Percentiles rank a stretch among this genome's conserved stretches.
Evolutionary conservation across 1,140 invertebrate genomes (phyloP).

Genomic region (Zaprionus kolodkinae): DNA sequence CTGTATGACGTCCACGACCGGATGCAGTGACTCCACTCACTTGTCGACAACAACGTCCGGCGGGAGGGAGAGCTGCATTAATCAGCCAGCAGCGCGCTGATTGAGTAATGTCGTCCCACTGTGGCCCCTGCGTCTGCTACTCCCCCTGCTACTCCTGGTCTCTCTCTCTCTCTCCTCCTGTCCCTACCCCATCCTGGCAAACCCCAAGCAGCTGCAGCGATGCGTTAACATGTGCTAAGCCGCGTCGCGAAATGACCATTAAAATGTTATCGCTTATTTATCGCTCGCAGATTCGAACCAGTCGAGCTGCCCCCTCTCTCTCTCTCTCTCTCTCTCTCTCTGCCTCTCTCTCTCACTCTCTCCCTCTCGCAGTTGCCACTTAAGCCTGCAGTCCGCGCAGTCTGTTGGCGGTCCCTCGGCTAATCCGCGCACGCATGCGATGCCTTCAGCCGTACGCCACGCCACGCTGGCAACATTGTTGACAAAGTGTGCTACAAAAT

Average conservation of each 20-base stretch:
- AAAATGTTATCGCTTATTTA: constrained; percentile 78
- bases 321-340: neutral
- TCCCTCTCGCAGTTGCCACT: neutral
- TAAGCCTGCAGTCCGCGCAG: constrained; percentile 1
- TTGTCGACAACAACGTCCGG: constrained; percentile 57
- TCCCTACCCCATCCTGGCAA: neutral
- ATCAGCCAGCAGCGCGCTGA: constrained; percentile 65
- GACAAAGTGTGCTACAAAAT: constrained; percentile 46
- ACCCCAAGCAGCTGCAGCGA: constrained; percentile 9
- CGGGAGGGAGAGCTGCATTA: constrained; percentile 42
- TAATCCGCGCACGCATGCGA: constrained; percentile 54
- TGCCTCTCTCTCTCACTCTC: neutral
- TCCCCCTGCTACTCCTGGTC: neutral
- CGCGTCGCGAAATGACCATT: constrained; percentile 50
- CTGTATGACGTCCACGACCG: constrained; percentile 71
- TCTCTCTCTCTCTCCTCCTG: no score
- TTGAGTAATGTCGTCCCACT: constrained; percentile 61
- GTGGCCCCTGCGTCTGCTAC: neutral
- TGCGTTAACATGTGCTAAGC: constrained; percentile 43
- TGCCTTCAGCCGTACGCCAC: constrained; percentile 3
- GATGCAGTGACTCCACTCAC: constrained; percentile 60
- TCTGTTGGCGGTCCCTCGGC: constrained; percentile 40
- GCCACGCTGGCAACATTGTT: constrained; percentile 53
- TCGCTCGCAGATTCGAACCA: constrained; percentile 37
- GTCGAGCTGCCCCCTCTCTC: neutral